These are phyloP conservation scores for cattle (Bos taurus) DNA, from an alignment of 2,113 vertebrate genomes.

Conservation along the genomic window DNA sequence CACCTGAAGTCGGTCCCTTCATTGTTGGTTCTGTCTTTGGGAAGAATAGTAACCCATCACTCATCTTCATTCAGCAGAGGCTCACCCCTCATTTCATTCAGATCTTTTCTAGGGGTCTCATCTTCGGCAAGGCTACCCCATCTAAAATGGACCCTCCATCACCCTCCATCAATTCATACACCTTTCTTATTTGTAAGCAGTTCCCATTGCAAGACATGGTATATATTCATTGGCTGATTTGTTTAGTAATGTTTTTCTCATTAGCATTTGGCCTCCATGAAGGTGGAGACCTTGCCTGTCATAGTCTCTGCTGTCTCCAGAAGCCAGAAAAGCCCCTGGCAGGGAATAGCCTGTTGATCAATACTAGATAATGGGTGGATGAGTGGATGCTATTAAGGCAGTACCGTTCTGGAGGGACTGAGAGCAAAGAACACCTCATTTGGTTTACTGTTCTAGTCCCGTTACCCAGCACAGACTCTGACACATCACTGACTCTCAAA, in stretches of 20 bases:
- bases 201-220: accelerated
- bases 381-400: background rate
- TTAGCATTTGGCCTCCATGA: background rate
- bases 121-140: background rate
- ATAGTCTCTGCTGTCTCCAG: background rate
- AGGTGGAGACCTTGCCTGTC: background rate
- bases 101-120: background rate
- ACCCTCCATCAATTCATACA: accelerated
- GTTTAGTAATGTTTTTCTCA: background rate
- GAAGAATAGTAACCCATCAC: background rate
- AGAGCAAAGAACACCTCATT: background rate
- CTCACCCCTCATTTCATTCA: accelerated
- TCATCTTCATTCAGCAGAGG: background rate
- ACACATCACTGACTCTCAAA: background rate
- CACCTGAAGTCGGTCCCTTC: background rate
- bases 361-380: background rate
- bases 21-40: background rate
- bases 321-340: background rate
- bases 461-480: too few relatives aligned
- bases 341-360: background rate
- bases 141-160: background rate
- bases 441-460: background rate
- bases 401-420: background rate
- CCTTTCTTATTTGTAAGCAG: background rate
- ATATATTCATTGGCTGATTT: background rate